A percentile compares a stretch with the other conserved stretches of the same genome.
Evolutionary conservation across 2,888 invertebrate genomes (phyloP).

Genomic region (Blomia tropicalis): DNA sequence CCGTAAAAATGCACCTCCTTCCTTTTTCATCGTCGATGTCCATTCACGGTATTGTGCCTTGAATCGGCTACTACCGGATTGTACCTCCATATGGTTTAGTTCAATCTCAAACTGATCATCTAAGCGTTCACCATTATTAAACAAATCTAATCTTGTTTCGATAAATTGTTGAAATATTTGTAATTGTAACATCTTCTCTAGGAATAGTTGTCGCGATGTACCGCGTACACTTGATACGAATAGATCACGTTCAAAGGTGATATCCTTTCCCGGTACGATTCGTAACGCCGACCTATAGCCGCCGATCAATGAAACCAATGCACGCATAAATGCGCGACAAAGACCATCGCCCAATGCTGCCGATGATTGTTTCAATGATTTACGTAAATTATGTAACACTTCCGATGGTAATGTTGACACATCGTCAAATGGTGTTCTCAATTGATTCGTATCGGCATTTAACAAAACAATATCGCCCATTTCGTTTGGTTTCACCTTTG

Average conservation of each 20-base stretch:
- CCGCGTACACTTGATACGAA: conserved; percentile 68
- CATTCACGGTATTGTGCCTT: conserved; percentile 62
- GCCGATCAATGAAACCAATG: conserved; percentile 81
- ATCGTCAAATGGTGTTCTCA: conserved; percentile 77
- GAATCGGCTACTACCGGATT: conserved; percentile 32
- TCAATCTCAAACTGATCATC: conserved; percentile 90
- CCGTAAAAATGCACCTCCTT: conserved; percentile 65
- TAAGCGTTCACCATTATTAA: conserved; percentile 80
- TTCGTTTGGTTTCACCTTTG: conserved; percentile 41
- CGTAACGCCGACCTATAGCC: conserved; percentile 80
- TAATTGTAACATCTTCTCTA: conserved; percentile 71
- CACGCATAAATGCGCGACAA: conserved; percentile 73
- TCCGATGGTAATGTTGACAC: conserved; percentile 71
- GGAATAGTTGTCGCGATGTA: conserved; percentile 65
- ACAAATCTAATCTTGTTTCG: conserved; percentile 74
- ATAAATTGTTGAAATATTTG: conserved; percentile 93
- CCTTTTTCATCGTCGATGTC: conserved; percentile 55
- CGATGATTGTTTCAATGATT: conserved; percentile 40
- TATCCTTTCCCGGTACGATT: conserved; percentile 36
- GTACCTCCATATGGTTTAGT: conserved; percentile 48
- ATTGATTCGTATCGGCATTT: conserved; percentile 73
- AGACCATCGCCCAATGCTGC: conserved; percentile 74
- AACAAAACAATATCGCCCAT: conserved; percentile 85
- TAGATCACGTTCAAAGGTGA: conserved; percentile 68
- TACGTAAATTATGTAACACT: conserved; percentile 48